Evolutionary conservation across 2,888 invertebrate species (phyloP), one percentile per base, ranked within the genome.

Genomic region (Diarsia dahlii): DNA sequence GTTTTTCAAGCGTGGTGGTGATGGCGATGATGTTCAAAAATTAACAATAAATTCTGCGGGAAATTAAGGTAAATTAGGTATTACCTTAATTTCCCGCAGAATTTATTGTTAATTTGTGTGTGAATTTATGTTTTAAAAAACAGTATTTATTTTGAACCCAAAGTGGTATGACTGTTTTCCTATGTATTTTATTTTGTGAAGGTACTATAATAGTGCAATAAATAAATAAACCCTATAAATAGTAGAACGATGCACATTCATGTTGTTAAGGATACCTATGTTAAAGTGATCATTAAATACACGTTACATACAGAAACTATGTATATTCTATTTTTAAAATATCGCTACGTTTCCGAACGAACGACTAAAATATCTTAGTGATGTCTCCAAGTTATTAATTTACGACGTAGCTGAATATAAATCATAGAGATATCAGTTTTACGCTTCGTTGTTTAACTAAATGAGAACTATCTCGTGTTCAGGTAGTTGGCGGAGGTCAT

Each of bases 381-480:
- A 74, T 52, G 64, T 73, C 70, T 67, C 76, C 58, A 75, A 85
- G 76, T 72, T 82, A 74, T 70, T 76, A 76, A 85, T 78, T 84
- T 75, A 83, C 74, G 68, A 71, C 70, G 60, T 13, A 62, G 60
- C 67, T 48, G 72, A 82, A 71, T 69, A 79, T 84, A 82, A 86
- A 86, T 88, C 87, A 82, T 78, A 78, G 75, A 74, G 73, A 79
- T 81, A 81, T 80, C 81, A 80, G 82, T 87, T 89, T 88, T 74
- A 85, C 84, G 87, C 62, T 81, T 85, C 80, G 85, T 87, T 89
- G 87, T 88, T 84, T 76, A 78, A 72, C 67, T 84, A 82, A 85
- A 86, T 84, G 87, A 83, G 88, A 88, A 87, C 82, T 87, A 84
- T 84, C 81, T 83, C 84, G 76, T 84, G 80, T 84, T 83, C 77